Conservation (phyloP, 2,888 invertebrate genomes). For the Clivina fossor region DNA sequence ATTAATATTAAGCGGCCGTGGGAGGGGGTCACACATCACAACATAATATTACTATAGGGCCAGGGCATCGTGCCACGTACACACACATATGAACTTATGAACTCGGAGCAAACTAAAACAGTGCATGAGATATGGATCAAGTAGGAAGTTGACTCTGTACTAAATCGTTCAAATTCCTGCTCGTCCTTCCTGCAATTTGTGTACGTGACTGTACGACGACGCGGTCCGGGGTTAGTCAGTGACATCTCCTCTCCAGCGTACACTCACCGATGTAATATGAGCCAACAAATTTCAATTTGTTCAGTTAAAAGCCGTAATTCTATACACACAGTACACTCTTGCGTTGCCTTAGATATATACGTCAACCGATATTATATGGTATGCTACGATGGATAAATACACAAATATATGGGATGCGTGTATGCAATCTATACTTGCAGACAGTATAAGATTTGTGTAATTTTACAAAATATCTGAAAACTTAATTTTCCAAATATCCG, state of each 20-base stretch:
- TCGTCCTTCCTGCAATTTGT: not conserved
- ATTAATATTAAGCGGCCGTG: no score
- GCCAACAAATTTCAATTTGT: constrained; percentile 29
- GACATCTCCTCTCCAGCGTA: constrained; percentile 20
- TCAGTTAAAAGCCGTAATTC: constrained; percentile 29
- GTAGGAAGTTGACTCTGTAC: no score
- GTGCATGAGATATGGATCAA: no score
- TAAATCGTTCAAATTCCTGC: constrained; percentile 5
- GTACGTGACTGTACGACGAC: constrained; percentile 2
- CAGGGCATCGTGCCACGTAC: no score
- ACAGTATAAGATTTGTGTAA: no score
- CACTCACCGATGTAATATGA: constrained; percentile 18
- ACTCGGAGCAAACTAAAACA: no score
- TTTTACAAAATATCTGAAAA: no score
- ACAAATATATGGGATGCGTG: not conserved
- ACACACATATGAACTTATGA: no score
- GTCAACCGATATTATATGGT: constrained; percentile 2
- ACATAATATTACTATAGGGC: no score
- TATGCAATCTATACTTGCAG: not conserved
- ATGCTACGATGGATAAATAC: constrained; percentile 9
- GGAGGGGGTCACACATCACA: no score
- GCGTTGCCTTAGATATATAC: not conserved
- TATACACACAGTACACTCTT: not conserved
- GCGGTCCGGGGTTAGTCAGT: constrained; percentile 1
- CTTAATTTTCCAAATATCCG: no score